Conservation (phyloP, 2,113 vertebrate species). For the Salvelinus alpinus region DNA sequence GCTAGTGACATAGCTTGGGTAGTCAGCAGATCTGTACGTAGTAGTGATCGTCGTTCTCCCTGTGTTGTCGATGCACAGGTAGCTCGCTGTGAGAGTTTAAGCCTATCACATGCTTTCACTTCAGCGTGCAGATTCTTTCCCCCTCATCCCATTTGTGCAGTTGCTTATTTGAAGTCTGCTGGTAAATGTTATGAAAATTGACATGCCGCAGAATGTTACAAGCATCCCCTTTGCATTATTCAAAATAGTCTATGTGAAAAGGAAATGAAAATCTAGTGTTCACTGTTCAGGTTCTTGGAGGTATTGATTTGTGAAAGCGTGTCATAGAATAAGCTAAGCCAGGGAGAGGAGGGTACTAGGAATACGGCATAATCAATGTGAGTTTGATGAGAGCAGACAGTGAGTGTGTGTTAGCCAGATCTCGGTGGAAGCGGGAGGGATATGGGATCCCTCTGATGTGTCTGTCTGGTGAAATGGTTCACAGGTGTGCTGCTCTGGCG, state of each 20-base stretch:
- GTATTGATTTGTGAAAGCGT: slow-evolving; percentile 58
- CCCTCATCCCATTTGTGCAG: slow-evolving; percentile 24
- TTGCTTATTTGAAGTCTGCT: slow-evolving; percentile 35
- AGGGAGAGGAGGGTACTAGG: slow-evolving; percentile 38
- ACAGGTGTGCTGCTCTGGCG: slow-evolving; percentile 65
- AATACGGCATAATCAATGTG: slow-evolving; percentile 15
- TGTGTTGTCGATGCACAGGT: not conserved
- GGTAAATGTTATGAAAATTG: slow-evolving; percentile 50
- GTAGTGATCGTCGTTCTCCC: slow-evolving; percentile 12
- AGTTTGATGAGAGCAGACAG: slow-evolving; percentile 27
- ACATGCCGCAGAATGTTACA: slow-evolving; percentile 41
- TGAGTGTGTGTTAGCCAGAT: slow-evolving; percentile 18
- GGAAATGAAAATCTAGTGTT: slow-evolving; percentile 45
- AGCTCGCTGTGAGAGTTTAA: not conserved
- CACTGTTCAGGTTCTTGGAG: slow-evolving; percentile 30
- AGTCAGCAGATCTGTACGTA: not conserved
- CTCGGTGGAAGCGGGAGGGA: slow-evolving; percentile 39
- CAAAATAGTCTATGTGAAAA: slow-evolving; percentile 38
- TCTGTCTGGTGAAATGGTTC: slow-evolving; percentile 63
- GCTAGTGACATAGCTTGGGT: slow-evolving; percentile 14
- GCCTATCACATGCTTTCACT: slow-evolving; percentile 30
- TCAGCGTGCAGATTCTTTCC: slow-evolving; percentile 23
- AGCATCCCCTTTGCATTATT: slow-evolving; percentile 57
- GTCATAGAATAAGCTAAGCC: slow-evolving; percentile 42
- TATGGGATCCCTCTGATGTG: slow-evolving; percentile 57